Evolutionary conservation across 2,797 vertebrate genomes (phyloP), one percentile per base, ranked within the genome.

Genomic region (Denticeps clupeoides): DNA sequence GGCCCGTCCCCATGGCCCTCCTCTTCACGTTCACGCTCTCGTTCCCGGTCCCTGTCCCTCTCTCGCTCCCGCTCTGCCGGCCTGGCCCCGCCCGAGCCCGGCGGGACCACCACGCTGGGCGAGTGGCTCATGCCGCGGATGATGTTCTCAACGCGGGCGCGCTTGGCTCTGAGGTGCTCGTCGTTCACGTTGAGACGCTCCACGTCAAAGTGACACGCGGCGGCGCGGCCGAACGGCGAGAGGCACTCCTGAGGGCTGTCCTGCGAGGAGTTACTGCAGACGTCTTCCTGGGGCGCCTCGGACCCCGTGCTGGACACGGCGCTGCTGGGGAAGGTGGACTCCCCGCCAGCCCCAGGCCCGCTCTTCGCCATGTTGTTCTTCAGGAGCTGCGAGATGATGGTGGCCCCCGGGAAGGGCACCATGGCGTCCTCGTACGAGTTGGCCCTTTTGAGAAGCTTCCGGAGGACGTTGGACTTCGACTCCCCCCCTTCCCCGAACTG

Each of bases 81-180:
- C 3, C 84, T 87, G 66, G 89, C 90, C 68, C 77, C 80, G 73
- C 78, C 78, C 64, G 91, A 86, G 73, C 66, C 59, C n/a, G 74
- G 69, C 27, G 78, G 74, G 32, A 77, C 60, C 53, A 77, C 82
- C 67, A 94, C 89, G 0, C 86, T 95, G 53, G 93, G 93, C 45
- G 93, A 98, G 84, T 98, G 92, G 84, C 93, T 96, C 90, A 98
- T 98, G 51, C 93, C 93, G 57, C 93, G 90, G 73, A 97, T 98
- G 64, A 98, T 98, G 80, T 97, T 98, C 80, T 98, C 93, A 63
- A 97, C 93, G 7, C 93, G 89, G 64, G 93, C 93, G 55, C 93
- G 89, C 73, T 98, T 98, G 63, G 93, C 93, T 82, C 89, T 87
- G 78, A 97, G 87, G 84, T 98, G 92, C 80, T 96, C 93, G 1